Evolutionary conservation across 2,888 invertebrate genomes (phyloP), one percentile per base, ranked within the genome.

Genomic region (Euplagia quadripunctaria): DNA sequence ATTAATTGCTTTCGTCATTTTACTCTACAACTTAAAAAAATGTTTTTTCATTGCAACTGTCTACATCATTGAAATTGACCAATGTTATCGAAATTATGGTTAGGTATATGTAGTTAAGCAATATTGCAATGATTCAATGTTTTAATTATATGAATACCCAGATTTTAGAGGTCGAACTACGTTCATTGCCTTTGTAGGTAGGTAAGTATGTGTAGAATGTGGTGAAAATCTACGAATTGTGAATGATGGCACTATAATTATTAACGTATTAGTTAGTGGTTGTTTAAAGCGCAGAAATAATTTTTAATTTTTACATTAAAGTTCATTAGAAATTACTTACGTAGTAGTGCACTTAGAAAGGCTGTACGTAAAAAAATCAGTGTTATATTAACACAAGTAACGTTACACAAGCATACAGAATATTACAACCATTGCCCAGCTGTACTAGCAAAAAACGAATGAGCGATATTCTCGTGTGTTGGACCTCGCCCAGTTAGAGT

Each of bases 41-140:
- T 46, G 9, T 46, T 8, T 46, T 46, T 46, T 46, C 43, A 46
- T 46, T 46, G 43, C 6, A 46, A 46, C 43, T 46, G 43, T 9
- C 6, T 0, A 1, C 43, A 46, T 46, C 6, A 46, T 9, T 0
- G 43, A 46, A 46, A 9, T 46, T 46, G 43, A 46, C 43, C 43
- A 63, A 63, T 52, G 20, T n/a, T 68, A 61, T 51, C 42, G 66
- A 66, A 66, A 67, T 31, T 31, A 63, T 61, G 65, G 31, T 52
- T 67, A n/a, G 41, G 49, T 42, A 12, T 14, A 65, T 46, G 49
- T 20, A 4, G 43, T 77, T 73, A 51, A 63, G 75, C 63, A 78
- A 81, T 74, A 64, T 71, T 70, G n/a, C 72, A 72, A 70, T 46
- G 66, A 79, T 70, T 51, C 52, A 43, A 61, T 43, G 70, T 71